Evolutionary conservation across 2,113 vertebrate genomes (phyloP).

Genomic region (Microcebus tavaratra): DNA sequence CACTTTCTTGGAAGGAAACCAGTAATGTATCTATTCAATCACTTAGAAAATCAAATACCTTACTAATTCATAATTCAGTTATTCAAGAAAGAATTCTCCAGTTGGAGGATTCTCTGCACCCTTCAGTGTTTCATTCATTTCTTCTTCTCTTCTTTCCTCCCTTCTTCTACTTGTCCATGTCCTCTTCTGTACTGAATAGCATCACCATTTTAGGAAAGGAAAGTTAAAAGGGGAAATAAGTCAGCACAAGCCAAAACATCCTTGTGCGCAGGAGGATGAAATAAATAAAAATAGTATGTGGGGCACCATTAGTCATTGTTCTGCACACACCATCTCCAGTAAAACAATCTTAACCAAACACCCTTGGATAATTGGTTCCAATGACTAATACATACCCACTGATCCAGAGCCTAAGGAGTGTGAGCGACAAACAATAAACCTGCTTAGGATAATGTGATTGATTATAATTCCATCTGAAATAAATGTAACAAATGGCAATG

Average conservation of each 20-base stretch:
- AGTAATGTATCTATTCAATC: not conserved
- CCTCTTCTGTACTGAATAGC: not conserved
- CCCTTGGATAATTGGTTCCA: not conserved
- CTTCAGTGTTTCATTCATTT: not conserved
- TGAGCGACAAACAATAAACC: constrained; percentile 23
- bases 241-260: not conserved
- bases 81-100: not conserved
- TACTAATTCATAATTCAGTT: not conserved
- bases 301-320: not conserved
- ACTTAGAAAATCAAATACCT: not conserved
- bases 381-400: not conserved
- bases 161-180: not conserved
- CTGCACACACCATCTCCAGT: not conserved
- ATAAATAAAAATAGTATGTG: not conserved
- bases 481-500: constrained; percentile 24
- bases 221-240: not conserved
- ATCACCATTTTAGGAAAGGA: not conserved
- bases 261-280: not conserved
- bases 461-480: constrained; percentile 25
- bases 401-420: not conserved
- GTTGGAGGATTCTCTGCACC: not conserved
- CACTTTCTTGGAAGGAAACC: not conserved
- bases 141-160: not conserved
- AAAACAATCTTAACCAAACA: not conserved
- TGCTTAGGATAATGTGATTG: constrained; percentile 28